phyloP scores from a whole-genome alignment of 1,140 invertebrate genomes.

The Brachionus koreanus region DNA sequence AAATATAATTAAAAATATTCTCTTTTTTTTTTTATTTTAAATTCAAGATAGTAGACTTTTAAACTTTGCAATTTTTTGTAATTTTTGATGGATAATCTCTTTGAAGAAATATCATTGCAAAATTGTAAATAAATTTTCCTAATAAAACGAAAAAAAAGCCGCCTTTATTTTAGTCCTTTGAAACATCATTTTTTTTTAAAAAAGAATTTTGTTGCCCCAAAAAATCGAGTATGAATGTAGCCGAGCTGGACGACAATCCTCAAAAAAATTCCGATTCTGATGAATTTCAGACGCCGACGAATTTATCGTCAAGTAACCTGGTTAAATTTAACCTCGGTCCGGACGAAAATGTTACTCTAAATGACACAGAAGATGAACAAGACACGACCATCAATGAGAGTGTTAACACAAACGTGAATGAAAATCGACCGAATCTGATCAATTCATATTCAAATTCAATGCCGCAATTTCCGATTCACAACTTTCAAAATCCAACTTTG shows the following conservation, averaged over 20 bases:
- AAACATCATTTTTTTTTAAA: background rate
- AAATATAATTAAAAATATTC: background rate
- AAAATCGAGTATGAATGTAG: conserved; percentile 19
- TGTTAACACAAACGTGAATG: background rate
- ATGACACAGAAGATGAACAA: conserved; percentile 32
- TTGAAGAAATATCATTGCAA: background rate
- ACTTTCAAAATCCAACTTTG: background rate
- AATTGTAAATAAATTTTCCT: conserved; percentile 21
- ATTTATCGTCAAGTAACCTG: background rate
- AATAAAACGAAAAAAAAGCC: background rate
- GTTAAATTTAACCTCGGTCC: conserved; percentile 31
- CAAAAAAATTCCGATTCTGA: conserved; percentile 11
- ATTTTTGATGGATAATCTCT: conserved; percentile 30
- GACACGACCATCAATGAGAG: background rate
- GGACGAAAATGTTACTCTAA: background rate
- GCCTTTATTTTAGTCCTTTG: background rate
- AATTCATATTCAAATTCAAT: conserved; percentile 40
- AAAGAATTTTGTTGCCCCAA: background rate
- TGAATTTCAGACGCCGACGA: conserved; percentile 11
- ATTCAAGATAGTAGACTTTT: background rate
- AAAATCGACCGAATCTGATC: conserved; percentile 8
- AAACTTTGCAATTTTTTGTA: background rate
- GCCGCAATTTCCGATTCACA: conserved; percentile 27
- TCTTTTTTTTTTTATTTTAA: background rate
- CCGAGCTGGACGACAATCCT: conserved; percentile 1